A percentile compares a stretch with the other conserved stretches of the same genome.
Conservation (phyloP, 2,113 vertebrate genomes). For the Megatriorchis doriae region DNA sequence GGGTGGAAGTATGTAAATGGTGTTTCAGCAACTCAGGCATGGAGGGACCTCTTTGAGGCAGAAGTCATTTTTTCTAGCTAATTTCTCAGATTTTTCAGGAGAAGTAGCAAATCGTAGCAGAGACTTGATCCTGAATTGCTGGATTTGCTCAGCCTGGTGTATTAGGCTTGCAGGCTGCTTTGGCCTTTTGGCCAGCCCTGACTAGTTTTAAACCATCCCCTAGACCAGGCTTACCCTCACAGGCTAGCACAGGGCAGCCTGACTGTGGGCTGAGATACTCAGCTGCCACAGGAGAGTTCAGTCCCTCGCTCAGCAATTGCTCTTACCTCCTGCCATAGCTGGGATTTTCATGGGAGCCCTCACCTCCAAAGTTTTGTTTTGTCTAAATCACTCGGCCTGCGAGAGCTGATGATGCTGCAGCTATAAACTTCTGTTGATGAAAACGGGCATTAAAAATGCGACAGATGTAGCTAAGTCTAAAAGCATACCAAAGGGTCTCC, state of each 20-base stretch:
- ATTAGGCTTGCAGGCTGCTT: neutral
- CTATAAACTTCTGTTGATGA: neutral
- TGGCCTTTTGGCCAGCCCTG: neutral
- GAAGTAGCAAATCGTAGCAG: neutral
- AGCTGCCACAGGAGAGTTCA: neutral
- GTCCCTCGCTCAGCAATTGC: neutral
- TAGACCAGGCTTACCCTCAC: neutral
- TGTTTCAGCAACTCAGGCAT: rapidly evolving
- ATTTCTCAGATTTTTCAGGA: neutral
- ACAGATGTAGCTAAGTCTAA: neutral
- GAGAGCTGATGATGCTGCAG: neutral
- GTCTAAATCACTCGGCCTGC: neutral
- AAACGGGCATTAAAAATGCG: neutral
- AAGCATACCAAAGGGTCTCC: neutral
- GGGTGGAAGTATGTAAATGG: neutral
- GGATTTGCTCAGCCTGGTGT: neutral
- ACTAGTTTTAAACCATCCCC: neutral
- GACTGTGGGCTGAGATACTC: neutral
- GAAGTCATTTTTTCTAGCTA: neutral
- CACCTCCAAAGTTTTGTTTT: neutral
- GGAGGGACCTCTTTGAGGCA: neutral
- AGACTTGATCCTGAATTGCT: neutral
- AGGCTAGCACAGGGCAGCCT: neutral
- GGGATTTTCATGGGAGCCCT: neutral
- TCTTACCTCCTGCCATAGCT: neutral